Evolutionary conservation across 2,888 invertebrate genomes (phyloP).

Genomic region (Amiota mariae): DNA sequence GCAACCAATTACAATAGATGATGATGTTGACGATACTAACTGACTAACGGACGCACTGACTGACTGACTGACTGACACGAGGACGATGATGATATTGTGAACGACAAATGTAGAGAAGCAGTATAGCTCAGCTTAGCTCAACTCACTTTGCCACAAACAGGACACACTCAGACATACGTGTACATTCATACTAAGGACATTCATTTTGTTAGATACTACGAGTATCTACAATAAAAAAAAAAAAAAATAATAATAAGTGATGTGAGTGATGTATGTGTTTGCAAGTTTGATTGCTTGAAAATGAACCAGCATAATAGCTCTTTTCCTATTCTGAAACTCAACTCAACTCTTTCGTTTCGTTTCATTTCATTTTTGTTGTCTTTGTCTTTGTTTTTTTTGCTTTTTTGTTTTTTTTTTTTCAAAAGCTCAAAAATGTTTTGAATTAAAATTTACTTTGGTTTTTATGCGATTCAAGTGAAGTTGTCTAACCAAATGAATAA

Average conservation of each 20-base stretch:
- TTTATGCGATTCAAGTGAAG: conserved; percentile 3
- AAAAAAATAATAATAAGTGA: no score
- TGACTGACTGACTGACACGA: background rate
- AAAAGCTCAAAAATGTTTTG: conserved; percentile 23
- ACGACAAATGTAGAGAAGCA: no score
- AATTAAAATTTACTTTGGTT: conserved; percentile 37
- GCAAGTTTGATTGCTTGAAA: conserved; percentile 22
- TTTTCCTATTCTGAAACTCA: background rate
- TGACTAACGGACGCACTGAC: background rate
- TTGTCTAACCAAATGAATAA: background rate
- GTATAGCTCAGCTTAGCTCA: no score
- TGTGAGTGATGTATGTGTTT: background rate
- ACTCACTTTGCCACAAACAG: background rate
- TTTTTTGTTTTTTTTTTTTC: background rate
- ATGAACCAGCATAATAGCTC: conserved; percentile 18
- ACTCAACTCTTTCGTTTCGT: background rate
- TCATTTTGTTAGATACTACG: background rate
- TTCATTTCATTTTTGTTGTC: background rate
- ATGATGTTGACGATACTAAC: background rate
- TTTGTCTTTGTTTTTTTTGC: background rate
- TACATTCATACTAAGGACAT: background rate
- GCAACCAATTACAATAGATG: conserved; percentile 36
- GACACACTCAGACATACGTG: background rate
- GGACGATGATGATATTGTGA: no score
- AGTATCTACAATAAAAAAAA: no score